Evolutionary conservation across 2,113 vertebrate genomes (phyloP).

Genomic region (Pleuronectes platessa): DNA sequence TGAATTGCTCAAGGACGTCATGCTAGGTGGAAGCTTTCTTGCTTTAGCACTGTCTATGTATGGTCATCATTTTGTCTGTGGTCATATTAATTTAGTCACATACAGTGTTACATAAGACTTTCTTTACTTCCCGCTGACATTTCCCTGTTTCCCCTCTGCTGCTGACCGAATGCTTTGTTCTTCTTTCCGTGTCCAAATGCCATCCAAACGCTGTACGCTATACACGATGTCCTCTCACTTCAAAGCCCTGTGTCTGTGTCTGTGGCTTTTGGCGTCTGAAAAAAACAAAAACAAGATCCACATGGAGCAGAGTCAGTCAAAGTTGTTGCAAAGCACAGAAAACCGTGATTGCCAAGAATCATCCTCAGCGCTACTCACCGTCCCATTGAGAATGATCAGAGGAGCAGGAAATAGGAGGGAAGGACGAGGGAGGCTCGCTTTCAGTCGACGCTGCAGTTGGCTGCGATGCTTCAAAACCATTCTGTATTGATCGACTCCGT

Average conservation of each 20-base stretch:
- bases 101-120: slow-evolving; percentile 34
- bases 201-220: slow-evolving; percentile 8
- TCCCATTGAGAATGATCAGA: slow-evolving; percentile 49
- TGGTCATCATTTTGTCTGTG: slow-evolving; percentile 30
- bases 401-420: slow-evolving; percentile 32
- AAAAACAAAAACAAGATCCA: slow-evolving; percentile 46
- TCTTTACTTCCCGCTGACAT: slow-evolving; percentile 35
- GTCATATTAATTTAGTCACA: slow-evolving; percentile 5
- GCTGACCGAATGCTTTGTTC: slow-evolving; percentile 44
- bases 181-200: slow-evolving; percentile 44
- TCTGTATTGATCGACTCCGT: slow-evolving; percentile 25
- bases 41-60: slow-evolving; percentile 35
- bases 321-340: slow-evolving; percentile 31
- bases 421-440: slow-evolving; percentile 6
- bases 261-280: slow-evolving; percentile 20
- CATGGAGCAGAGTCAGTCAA: slow-evolving; percentile 4
- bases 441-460: slow-evolving; percentile 17
- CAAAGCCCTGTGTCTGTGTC: slow-evolving; percentile 39
- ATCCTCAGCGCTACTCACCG: slow-evolving; percentile 34
- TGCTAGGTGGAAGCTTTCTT: neutral
- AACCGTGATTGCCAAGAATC: slow-evolving; percentile 36
- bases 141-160: slow-evolving; percentile 19
- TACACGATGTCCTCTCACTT: slow-evolving; percentile 40
- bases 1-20: slow-evolving; percentile 10
- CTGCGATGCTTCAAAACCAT: slow-evolving; percentile 38